These are phyloP conservation scores for Cacatua alba DNA, from an alignment of 2,113 vertebrate species.

Conservation along the genomic window DNA sequence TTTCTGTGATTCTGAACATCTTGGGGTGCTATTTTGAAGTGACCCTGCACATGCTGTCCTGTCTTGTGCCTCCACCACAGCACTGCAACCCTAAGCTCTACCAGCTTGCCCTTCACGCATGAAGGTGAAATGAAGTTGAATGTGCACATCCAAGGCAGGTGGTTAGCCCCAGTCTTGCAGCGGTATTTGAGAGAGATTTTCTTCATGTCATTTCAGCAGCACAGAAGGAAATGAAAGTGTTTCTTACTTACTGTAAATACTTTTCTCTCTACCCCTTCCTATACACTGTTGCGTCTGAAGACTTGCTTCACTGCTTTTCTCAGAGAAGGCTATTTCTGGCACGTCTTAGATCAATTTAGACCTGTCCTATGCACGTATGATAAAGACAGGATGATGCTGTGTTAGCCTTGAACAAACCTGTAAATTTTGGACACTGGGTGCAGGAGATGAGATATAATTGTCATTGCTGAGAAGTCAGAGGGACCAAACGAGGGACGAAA, in stretches of 20 bases:
- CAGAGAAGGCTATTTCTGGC: slow-evolving; percentile 57
- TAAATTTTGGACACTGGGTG: neutral
- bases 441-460: neutral
- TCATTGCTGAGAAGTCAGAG: neutral
- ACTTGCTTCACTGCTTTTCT: slow-evolving; percentile 59
- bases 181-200: neutral
- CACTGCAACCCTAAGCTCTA: neutral
- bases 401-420: neutral
- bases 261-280: slow-evolving; percentile 24
- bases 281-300: slow-evolving; percentile 21
- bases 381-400: neutral
- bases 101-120: slow-evolving; percentile 8
- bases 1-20: neutral
- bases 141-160: neutral
- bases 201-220: neutral
- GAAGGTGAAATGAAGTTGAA: slow-evolving; percentile 33
- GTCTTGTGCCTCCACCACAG: neutral
- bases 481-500: neutral
- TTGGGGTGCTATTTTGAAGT: neutral
- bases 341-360: slow-evolving; percentile 34
- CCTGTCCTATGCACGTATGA: neutral
- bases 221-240: slow-evolving; percentile 64
- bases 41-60: neutral
- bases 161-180: neutral
- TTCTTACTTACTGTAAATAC: slow-evolving; percentile 53